A percentile compares a stretch with the other conserved stretches of the same genome.
phyloP scores from a whole-genome alignment of 2,888 invertebrate species.

The Biston stratarius region DNA sequence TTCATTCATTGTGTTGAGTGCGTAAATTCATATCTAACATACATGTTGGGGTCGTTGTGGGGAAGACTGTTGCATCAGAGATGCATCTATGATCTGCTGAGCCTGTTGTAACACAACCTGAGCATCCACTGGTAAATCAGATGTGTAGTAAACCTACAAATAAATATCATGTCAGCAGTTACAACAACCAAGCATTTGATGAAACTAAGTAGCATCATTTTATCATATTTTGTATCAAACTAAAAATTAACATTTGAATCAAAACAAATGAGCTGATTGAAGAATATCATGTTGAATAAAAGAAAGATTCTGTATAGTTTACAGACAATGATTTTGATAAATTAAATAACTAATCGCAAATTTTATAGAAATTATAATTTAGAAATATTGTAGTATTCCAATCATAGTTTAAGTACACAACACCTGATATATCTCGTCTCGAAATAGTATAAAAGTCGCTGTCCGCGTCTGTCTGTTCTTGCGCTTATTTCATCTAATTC shows the following conservation, averaged over 20 bases:
- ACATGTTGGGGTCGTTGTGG: conserved; percentile 85
- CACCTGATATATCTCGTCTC: not conserved
- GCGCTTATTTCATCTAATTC: too few species aligned
- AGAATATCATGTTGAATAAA: too few species aligned
- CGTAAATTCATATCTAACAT: conserved; percentile 72
- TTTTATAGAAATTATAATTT: not conserved
- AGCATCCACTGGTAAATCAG: conserved; percentile 84
- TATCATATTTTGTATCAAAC: too few species aligned
- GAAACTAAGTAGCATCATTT: not conserved
- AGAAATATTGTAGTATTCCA: not conserved
- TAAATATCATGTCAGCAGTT: conserved; percentile 62
- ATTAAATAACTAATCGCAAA: not conserved
- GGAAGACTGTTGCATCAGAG: conserved; percentile 83
- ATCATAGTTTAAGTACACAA: not conserved
- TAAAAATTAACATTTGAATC: too few species aligned
- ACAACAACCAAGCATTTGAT: not conserved
- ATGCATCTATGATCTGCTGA: conserved; percentile 86
- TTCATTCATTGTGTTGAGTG: conserved; percentile 58
- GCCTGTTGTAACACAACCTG: conserved; percentile 86
- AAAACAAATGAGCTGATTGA: too few species aligned
- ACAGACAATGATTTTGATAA: not conserved
- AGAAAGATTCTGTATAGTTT: not conserved
- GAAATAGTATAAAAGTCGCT: too few species aligned
- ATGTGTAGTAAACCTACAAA: conserved; percentile 87
- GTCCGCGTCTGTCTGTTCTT: too few species aligned